These are phyloP conservation scores for Drosophila virilis DNA, from an alignment of 1,140 invertebrate genomes.

Conservation along the genomic window DNA sequence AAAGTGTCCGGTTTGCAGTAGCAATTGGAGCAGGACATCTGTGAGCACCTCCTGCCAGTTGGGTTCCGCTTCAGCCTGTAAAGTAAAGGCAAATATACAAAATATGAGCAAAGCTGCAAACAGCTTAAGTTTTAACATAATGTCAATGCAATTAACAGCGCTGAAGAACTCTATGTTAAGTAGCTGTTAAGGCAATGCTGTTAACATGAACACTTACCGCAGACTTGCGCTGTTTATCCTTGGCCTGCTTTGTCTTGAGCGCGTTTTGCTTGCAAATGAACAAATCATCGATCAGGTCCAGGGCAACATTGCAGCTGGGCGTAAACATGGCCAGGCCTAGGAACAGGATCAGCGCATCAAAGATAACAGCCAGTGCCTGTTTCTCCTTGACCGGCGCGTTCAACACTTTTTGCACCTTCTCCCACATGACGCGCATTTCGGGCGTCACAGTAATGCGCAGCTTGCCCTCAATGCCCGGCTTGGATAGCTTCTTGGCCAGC, in stretches of 20 bases:
- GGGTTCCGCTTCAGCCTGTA: constrained; percentile 6
- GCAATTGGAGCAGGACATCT: constrained; percentile 54
- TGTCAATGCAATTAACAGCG: too few species aligned
- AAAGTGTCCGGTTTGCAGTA: constrained; percentile 52
- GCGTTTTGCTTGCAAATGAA: constrained; percentile 53
- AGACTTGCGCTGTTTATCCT: constrained; percentile 10
- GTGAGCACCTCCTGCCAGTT: constrained; percentile 64
- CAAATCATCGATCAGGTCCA: constrained; percentile 38
- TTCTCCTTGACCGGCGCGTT: neutral
- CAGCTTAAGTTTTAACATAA: too few species aligned
- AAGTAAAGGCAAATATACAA: neutral
- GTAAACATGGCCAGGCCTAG: constrained; percentile 41
- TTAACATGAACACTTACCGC: neutral
- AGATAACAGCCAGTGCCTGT: constrained; percentile 15
- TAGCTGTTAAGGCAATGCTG: neutral
- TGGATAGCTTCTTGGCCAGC: neutral
- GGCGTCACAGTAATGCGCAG: constrained; percentile 10
- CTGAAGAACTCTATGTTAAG: too few species aligned
- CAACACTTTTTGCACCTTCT: neutral
- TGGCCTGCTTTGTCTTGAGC: constrained; percentile 5
- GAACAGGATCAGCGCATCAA: constrained; percentile 56
- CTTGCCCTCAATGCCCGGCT: constrained; percentile 6
- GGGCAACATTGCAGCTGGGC: constrained; percentile 8
- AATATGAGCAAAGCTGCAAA: too few species aligned
- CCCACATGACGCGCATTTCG: constrained; percentile 35